Percentiles rank a stretch among this genome's conserved stretches.
These are phyloP conservation scores for Lamproptera curius DNA, from an alignment of 2,888 invertebrate species.

Conservation along the genomic window DNA sequence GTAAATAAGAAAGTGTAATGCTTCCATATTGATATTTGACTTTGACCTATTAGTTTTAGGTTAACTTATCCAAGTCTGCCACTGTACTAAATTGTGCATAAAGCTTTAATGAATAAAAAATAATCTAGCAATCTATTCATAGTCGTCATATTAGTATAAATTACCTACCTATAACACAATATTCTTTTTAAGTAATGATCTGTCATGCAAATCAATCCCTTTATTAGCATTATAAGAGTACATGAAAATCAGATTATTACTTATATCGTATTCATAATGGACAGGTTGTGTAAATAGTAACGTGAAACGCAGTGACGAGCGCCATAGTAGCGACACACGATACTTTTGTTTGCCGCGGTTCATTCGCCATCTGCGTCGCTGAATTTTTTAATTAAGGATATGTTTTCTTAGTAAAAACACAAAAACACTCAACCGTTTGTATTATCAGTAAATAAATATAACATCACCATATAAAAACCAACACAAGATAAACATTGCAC, in stretches of 20 bases:
- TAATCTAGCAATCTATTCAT: neutral
- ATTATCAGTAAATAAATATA: constrained; percentile 29
- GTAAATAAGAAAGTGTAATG: too few relatives aligned
- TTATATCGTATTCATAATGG: constrained; percentile 41
- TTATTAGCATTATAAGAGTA: neutral
- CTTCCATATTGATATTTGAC: too few relatives aligned
- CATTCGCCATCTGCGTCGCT: constrained; percentile 38
- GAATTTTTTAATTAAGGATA: constrained; percentile 23
- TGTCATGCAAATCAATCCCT: neutral
- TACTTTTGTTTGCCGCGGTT: constrained; percentile 36
- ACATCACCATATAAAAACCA: neutral
- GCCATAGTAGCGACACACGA: constrained; percentile 45
- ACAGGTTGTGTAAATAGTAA: constrained; percentile 67
- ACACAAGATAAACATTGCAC: constrained; percentile 11
- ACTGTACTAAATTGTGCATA: neutral
- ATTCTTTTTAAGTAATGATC: too few relatives aligned
- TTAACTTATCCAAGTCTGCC: neutral
- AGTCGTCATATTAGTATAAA: neutral
- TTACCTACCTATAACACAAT: neutral
- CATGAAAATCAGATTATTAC: constrained; percentile 1
- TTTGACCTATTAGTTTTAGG: neutral
- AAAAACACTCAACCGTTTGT: constrained; percentile 26
- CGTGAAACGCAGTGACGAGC: constrained; percentile 47
- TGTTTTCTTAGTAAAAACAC: constrained; percentile 26
- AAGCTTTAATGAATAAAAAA: neutral